Evolutionary conservation across 2,113 vertebrate species (phyloP).

Genomic region (Hassar affinis): DNA sequence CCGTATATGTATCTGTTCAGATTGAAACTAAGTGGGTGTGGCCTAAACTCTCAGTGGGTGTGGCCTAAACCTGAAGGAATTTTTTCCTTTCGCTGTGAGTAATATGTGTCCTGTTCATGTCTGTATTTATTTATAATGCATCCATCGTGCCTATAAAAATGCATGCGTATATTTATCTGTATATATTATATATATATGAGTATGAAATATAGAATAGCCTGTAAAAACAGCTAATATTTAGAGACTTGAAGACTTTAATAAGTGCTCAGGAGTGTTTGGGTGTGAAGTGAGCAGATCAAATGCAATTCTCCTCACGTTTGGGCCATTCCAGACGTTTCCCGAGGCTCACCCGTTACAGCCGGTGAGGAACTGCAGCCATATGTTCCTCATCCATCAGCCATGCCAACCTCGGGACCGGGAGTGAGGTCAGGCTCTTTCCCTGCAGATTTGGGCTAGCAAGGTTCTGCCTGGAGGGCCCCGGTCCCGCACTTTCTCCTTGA

Average conservation of each 20-base stretch:
- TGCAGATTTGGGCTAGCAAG: slow-evolving; percentile 12
- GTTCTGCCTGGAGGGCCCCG: slow-evolving; percentile 24
- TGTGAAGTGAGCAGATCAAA: neutral
- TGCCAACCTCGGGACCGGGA: slow-evolving; percentile 19
- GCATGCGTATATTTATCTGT: no score
- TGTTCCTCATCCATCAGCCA: slow-evolving; percentile 46
- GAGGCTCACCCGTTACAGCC: slow-evolving; percentile 5
- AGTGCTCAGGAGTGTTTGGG: neutral
- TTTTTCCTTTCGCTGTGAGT: no score
- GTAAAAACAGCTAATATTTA: neutral
- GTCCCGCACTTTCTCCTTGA: slow-evolving; percentile 16
- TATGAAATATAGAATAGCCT: neutral
- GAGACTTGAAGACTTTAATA: neutral
- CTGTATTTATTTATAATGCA: no score
- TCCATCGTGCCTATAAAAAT: no score
- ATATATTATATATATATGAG: no score
- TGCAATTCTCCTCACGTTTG: neutral
- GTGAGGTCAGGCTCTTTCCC: slow-evolving; percentile 28
- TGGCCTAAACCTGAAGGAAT: no score
- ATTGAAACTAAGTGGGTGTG: no score
- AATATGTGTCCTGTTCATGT: no score
- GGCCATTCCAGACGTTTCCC: neutral
- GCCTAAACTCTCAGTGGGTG: no score
- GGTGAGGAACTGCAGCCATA: slow-evolving; percentile 29
- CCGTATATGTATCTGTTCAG: no score